Base-by-base conservation (phyloP, 2,113 vertebrate genomes). In the Xiphophorus maculatus region DNA sequence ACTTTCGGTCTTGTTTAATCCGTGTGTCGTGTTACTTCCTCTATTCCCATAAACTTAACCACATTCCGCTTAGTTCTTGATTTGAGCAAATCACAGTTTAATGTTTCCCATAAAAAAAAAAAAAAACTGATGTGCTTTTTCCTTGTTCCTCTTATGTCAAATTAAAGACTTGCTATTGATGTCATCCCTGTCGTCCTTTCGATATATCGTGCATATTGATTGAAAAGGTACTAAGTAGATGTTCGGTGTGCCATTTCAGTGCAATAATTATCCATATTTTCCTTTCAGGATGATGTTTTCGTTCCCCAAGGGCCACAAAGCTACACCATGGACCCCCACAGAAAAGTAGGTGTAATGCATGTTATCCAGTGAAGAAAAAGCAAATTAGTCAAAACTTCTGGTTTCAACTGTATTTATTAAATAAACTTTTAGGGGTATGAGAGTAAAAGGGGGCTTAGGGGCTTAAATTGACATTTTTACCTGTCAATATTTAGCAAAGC, bases 201-300 rank as follows among this genome's bases (percentile, higher is more conserved):
- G 42, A 67, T 32, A 9, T n/a, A 2, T n/a, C 9, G 1, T 58
- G 25, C 51, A n/a, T 58, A 25, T 58, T 58, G 51, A 58, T 58
- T 58, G 51, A 58, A 58, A 25, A 58, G 8, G 19, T 58, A n/a
- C 14, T 17, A 22, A 58, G 51, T 25, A 58, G 22, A 3, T 58
- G 28, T 35, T 27, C 0, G 51, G 63, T 28, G 14, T 51, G 37
- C 42, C 8, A 17, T 67, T 40, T 48, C 11, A 37, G 35, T 27
- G 5, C 2, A 12, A 19, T 81, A 62, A 84, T 71, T 10, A 9
- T 27, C 3, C 35, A 29, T 63, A 10, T 81, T 85, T 79, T 73
- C 17, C 22, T 40, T 91, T 88, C 94, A 96, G 92, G 97, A 98
- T 81, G 97, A 97, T 37, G 94, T 94, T 69, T 97, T 98, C 88